phyloP scores from a whole-genome alignment of 2,888 invertebrate genomes.

The Netelia fuscicornis region DNA sequence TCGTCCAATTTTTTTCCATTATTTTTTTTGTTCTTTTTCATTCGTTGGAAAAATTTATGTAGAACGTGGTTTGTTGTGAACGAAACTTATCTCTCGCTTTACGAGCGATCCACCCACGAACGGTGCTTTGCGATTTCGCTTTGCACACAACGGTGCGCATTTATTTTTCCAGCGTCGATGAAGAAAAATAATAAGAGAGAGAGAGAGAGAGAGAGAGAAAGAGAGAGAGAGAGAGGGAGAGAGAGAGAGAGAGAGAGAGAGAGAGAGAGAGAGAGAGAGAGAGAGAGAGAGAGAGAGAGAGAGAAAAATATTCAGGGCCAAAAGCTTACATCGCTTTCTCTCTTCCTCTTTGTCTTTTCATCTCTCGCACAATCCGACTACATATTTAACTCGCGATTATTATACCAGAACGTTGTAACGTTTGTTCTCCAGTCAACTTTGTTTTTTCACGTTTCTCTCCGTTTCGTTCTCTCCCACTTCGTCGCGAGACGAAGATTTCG shows the following conservation, averaged over 20 bases:
- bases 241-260: no score
- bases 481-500: background rate
- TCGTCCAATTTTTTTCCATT: background rate
- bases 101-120: conserved; percentile 67
- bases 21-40: background rate
- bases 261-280: no score
- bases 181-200: conserved; percentile 32
- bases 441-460: conserved; percentile 13
- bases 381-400: conserved; percentile 47
- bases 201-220: no score
- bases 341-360: conserved; percentile 37
- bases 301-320: conserved; percentile 61
- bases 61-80: conserved; percentile 7
- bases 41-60: conserved; percentile 29
- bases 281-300: no score
- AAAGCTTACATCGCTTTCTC: conserved; percentile 63
- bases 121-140: conserved; percentile 23
- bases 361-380: conserved; percentile 44
- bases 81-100: conserved; percentile 58
- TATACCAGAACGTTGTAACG: conserved; percentile 36
- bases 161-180: conserved; percentile 48
- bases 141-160: conserved; percentile 12
- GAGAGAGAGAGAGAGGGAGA: no score
- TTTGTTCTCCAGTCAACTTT: conserved; percentile 43
- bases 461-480: background rate